These are phyloP conservation scores for Esox masquinongy DNA, from an alignment of 2,797 vertebrate species.

Conservation along the genomic window DNA sequence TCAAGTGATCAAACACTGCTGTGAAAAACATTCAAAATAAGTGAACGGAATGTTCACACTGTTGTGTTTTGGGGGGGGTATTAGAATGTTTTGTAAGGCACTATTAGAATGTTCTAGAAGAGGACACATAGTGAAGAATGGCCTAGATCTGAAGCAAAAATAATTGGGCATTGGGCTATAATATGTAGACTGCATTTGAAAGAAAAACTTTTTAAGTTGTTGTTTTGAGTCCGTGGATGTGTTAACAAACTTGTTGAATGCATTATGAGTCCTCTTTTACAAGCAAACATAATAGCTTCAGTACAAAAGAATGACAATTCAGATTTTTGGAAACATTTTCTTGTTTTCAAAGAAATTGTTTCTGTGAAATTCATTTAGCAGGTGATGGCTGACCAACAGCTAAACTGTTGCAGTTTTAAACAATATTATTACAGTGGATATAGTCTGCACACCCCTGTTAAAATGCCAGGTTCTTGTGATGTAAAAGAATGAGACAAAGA, in stretches of 20 bases:
- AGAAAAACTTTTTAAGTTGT: neutral
- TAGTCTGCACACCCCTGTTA: too few relatives aligned
- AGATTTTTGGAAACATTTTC: neutral
- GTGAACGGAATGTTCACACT: conserved; percentile 49
- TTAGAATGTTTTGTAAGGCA: conserved; percentile 7
- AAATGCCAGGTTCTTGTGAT: too few relatives aligned
- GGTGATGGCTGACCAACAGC: too few relatives aligned
- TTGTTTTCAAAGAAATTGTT: neutral
- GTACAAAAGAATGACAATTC: neutral
- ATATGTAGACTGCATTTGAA: neutral
- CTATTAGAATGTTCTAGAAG: conserved; percentile 24
- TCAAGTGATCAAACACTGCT: conserved; percentile 61
- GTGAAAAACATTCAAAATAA: conserved; percentile 60
- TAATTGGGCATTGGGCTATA: neutral
- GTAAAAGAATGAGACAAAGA: too few relatives aligned
- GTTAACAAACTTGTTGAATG: neutral
- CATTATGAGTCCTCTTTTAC: neutral
- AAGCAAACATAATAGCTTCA: neutral
- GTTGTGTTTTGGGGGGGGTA: conserved; percentile 30
- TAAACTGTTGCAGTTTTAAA: too few relatives aligned
- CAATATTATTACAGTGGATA: too few relatives aligned
- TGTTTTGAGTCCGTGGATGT: neutral
- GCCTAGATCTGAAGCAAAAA: neutral
- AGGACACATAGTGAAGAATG: neutral
- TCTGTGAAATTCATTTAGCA: too few relatives aligned